phyloP scores from a whole-genome alignment of 1,140 invertebrate species.

The Drosophila azteca region DNA sequence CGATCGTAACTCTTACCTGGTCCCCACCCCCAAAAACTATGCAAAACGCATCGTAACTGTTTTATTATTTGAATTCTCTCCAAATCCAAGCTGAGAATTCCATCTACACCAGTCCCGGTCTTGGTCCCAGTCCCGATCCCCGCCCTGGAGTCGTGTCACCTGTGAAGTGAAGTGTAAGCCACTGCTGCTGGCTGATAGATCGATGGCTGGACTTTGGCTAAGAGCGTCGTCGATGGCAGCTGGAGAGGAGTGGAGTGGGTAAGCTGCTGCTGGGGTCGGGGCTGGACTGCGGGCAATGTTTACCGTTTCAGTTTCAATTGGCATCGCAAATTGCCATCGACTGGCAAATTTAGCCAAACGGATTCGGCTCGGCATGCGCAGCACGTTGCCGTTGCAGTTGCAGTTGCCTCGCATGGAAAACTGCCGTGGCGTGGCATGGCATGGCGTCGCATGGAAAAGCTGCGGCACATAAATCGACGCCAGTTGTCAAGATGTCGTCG shows the following conservation, averaged over 20 bases:
- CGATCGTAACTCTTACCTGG: too few relatives aligned
- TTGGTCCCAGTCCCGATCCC: too few relatives aligned
- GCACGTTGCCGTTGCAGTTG: constrained; percentile 49
- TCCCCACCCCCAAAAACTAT: too few relatives aligned
- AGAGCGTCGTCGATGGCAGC: not conserved
- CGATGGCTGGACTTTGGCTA: constrained; percentile 1
- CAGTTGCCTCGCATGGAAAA: constrained; percentile 6
- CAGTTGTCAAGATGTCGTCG: constrained; percentile 60
- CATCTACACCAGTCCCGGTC: too few relatives aligned
- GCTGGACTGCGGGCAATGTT: constrained; percentile 24
- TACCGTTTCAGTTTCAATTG: constrained; percentile 65
- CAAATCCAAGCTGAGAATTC: too few relatives aligned
- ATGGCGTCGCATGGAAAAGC: constrained; percentile 21
- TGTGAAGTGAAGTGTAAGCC: too few relatives aligned
- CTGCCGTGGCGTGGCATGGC: not conserved
- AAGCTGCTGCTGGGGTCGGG: not conserved
- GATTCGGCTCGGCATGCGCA: constrained; percentile 38
- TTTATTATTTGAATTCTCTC: too few relatives aligned
- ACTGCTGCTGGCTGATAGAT: not conserved
- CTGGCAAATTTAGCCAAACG: constrained; percentile 36
- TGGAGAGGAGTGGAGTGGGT: not conserved
- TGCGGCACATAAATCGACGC: constrained; percentile 67
- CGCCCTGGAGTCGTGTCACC: too few relatives aligned
- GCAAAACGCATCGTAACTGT: too few relatives aligned
- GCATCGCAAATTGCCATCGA: constrained; percentile 24